These are phyloP conservation scores for Danaus chrysippus DNA, from an alignment of 2,888 invertebrate species.

Conservation along the genomic window DNA sequence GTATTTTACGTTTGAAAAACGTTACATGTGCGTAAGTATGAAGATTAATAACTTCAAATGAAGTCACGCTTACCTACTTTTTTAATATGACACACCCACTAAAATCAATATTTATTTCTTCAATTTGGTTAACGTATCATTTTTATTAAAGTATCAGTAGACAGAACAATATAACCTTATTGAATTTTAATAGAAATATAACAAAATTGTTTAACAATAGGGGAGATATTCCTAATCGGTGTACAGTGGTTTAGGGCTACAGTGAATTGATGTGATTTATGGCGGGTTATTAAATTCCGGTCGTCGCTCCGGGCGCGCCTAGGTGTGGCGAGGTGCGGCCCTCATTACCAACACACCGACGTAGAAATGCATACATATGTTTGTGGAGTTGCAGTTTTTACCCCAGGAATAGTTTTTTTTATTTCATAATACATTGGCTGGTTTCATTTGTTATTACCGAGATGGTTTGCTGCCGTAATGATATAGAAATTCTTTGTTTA, in stretches of 20 bases:
- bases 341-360: constrained; percentile 41
- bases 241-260: constrained; percentile 22
- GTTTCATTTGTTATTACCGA: too few relatives aligned
- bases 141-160: constrained; percentile 10
- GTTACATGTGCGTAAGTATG: too few relatives aligned
- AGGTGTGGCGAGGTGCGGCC: constrained; percentile 44
- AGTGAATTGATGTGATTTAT: constrained; percentile 50
- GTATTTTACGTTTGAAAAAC: too few relatives aligned
- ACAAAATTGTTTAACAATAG: constrained; percentile 36
- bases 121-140: constrained; percentile 8
- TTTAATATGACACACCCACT: neutral
- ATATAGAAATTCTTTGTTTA: too few relatives aligned
- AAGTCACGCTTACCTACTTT: too few relatives aligned
- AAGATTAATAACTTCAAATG: too few relatives aligned
- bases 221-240: constrained; percentile 50
- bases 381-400: constrained; percentile 8
- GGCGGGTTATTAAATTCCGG: constrained; percentile 66
- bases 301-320: constrained; percentile 44
- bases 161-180: too few relatives aligned
- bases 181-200: neutral
- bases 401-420: neutral
- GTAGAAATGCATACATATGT: constrained; percentile 21
- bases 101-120: constrained; percentile 4
- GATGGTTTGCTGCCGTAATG: too few relatives aligned
- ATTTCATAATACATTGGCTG: too few relatives aligned